Conservation (phyloP, 1,140 invertebrate species). For the Trichonephila clavipes region DNA sequence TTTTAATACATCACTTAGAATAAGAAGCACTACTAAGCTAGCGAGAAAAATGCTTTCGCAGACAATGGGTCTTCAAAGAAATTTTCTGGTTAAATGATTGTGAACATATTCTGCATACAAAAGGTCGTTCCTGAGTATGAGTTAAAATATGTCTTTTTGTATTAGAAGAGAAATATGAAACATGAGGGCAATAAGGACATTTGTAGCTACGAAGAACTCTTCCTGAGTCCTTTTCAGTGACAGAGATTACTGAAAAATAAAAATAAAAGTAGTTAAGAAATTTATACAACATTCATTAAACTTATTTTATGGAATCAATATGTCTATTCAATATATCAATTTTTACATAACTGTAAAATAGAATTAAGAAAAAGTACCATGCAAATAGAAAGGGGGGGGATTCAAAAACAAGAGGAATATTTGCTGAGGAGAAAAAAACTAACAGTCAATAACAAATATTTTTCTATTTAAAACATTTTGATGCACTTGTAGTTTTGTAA, state of each 20-base stretch:
- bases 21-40: neutral
- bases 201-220: neutral
- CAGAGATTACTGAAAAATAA: neutral
- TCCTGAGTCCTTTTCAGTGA: neutral
- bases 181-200: slow-evolving; percentile 19
- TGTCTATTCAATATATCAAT: too few species aligned
- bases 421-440: too few species aligned
- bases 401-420: too few species aligned
- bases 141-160: slow-evolving; percentile 44
- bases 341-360: too few species aligned
- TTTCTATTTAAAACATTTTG: too few species aligned
- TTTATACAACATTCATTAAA: too few species aligned
- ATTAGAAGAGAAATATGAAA: slow-evolving; percentile 8
- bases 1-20: neutral
- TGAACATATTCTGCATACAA: neutral
- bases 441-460: too few species aligned
- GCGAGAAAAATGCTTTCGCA: neutral
- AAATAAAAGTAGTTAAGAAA: neutral
- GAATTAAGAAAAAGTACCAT: too few species aligned
- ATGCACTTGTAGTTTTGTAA: too few species aligned
- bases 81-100: slow-evolving; percentile 87
- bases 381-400: too few species aligned
- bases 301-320: too few species aligned
- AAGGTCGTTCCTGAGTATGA: slow-evolving; percentile 47
- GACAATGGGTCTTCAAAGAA: slow-evolving; percentile 39